phyloP scores from a whole-genome alignment of 2,797 vertebrate species.

The Protosalanx chinensis region DNA sequence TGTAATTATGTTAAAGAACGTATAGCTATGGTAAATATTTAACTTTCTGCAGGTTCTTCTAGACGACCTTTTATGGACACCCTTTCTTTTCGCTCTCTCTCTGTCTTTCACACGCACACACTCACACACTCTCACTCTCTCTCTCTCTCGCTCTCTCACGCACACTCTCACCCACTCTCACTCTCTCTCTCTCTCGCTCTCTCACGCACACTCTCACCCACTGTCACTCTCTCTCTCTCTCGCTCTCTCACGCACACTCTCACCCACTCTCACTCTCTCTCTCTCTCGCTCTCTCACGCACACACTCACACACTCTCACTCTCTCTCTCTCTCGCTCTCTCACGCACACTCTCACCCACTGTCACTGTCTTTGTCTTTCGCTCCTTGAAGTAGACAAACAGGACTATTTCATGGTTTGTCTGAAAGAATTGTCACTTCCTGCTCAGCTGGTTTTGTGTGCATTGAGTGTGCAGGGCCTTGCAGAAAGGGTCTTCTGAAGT shows the following conservation, averaged over 20 bases:
- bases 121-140: constrained; percentile 15
- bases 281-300: constrained; percentile 59
- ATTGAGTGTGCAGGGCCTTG: constrained; percentile 49
- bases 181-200: constrained; percentile 5
- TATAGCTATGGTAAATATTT: not conserved
- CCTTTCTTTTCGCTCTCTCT: constrained; percentile 13
- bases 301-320: not conserved
- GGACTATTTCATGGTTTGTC: constrained; percentile 59
- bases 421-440: constrained; percentile 71
- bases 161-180: no score
- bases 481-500: constrained; percentile 53
- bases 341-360: constrained; percentile 18
- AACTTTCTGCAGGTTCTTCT: not conserved
- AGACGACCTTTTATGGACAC: constrained; percentile 1
- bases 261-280: constrained; percentile 32
- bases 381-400: constrained; percentile 55
- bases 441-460: constrained; percentile 69
- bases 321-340: constrained; percentile 13
- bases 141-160: constrained; percentile 10
- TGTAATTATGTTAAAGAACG: not conserved
- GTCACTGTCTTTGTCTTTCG: constrained; percentile 36
- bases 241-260: constrained; percentile 22
- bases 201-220: constrained; percentile 6
- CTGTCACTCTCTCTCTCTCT: constrained; percentile 30
- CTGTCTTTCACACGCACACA: not conserved